Evolutionary conservation across 2,888 invertebrate species (phyloP).

Genomic region (Oithona nana): DNA sequence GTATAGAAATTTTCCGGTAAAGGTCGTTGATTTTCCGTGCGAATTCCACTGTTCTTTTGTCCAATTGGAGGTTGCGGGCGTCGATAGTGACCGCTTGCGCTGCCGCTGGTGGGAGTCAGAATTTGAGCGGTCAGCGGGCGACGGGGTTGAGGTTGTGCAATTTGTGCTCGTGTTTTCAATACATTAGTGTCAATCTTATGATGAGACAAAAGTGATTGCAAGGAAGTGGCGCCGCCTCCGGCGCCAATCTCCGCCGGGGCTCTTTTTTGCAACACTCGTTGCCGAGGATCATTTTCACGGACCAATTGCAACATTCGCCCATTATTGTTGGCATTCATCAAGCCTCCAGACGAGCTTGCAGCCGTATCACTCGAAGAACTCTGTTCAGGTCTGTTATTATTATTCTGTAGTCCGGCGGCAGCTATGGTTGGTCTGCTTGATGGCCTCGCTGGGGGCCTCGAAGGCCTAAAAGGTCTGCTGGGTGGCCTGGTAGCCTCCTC

Average conservation of each 20-base stretch:
- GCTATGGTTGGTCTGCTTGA: neutral
- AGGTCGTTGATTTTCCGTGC: neutral
- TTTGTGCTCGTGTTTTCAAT: neutral
- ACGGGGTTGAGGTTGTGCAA: neutral
- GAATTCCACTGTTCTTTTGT: neutral
- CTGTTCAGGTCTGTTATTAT: too few species aligned
- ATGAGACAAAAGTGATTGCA: neutral
- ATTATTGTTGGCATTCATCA: neutral
- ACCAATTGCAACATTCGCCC: neutral
- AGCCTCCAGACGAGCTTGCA: neutral
- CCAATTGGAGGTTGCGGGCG: neutral
- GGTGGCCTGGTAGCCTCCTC: neutral
- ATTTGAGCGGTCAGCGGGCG: neutral
- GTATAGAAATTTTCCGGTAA: neutral
- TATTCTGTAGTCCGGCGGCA: neutral
- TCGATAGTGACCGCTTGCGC: too few species aligned
- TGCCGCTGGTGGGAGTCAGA: neutral
- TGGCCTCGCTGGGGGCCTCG: too few species aligned
- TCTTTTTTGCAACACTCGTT: too few species aligned
- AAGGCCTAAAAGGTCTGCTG: too few species aligned
- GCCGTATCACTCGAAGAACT: too few species aligned
- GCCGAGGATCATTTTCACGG: too few species aligned
- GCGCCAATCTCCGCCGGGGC: neutral
- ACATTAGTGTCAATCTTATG: neutral
- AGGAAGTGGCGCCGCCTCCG: neutral